A percentile compares a stretch with the other conserved stretches of the same genome.
phyloP scores from a whole-genome alignment of 2,888 invertebrate species.

The Oscheius sp. region DNA sequence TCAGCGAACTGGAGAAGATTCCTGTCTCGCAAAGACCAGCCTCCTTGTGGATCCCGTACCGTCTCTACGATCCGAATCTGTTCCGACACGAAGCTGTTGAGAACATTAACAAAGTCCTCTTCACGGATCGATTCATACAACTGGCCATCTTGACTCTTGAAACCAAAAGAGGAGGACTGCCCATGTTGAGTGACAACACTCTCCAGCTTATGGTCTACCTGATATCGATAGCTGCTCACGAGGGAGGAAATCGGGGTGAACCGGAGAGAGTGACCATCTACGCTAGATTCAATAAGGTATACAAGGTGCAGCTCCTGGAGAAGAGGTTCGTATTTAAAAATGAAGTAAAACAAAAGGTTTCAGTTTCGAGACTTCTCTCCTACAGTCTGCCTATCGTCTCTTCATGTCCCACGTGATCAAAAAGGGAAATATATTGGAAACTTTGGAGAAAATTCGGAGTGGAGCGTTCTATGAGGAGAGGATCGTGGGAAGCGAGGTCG shows the following conservation, averaged over 20 bases:
- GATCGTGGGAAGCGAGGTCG: slow-evolving; percentile 43
- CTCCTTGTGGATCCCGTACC: slow-evolving; percentile 49
- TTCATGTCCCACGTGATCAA: slow-evolving; percentile 31
- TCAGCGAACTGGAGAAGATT: slow-evolving; percentile 35
- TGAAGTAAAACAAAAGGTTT: not conserved
- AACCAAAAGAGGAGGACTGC: not conserved
- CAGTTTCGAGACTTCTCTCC: slow-evolving; percentile 16
- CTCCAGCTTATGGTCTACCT: slow-evolving; percentile 64
- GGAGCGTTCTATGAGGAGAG: slow-evolving; percentile 37
- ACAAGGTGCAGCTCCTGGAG: not conserved
- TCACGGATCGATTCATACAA: slow-evolving; percentile 40
- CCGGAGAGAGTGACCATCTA: slow-evolving; percentile 3
- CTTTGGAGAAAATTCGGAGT: slow-evolving; percentile 34
- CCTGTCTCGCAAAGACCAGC: slow-evolving; percentile 10
- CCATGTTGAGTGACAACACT: slow-evolving; percentile 46
- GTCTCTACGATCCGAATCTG: slow-evolving; percentile 37
- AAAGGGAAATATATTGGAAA: slow-evolving; percentile 19
- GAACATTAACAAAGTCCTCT: slow-evolving; percentile 38
- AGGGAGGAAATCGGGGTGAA: not conserved
- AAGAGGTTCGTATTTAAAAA: too few species aligned
- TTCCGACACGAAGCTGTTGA: slow-evolving; percentile 38
- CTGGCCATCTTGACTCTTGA: slow-evolving; percentile 21
- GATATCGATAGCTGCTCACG: slow-evolving; percentile 49
- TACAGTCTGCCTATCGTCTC: slow-evolving; percentile 25
- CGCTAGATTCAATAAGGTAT: not conserved